Evolutionary conservation across 2,113 vertebrate genomes (phyloP), one percentile per base, ranked within the genome.

Genomic region (Motacilla tschutschensis): DNA sequence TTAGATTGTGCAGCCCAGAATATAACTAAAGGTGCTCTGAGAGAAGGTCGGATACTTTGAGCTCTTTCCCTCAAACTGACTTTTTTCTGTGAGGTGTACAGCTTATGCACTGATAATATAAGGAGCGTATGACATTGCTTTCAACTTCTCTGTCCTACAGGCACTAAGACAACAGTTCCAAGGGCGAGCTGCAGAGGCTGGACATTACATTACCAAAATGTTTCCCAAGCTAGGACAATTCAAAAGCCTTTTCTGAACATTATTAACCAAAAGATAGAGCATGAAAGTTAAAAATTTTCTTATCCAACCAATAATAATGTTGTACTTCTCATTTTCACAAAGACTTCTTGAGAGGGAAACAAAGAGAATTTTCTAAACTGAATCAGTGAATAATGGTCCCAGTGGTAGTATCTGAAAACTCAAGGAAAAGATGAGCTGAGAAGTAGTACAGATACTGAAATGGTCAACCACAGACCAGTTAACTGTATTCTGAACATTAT

Each of bases 11-110:
- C 17, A 75, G 85, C 48, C 53, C 57, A 70, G n/a, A 66, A 59
- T 36, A 26, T 57, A 84, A 90, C 60, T 79, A 35, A n/a, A 85
- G 79, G 43, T 86, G 69, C 63, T 85, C 87, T 29, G 36, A 70
- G 63, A 93, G 89, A 87, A 88, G 83, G 82, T 84, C 63, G 90
- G 80, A 67, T 93, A 79, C 89, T 94, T 94, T 94, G 94, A 93
- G 94, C 88, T 93, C 79, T 83, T 94, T 88, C 63, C 89, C 38
- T 84, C 83, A 84, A 63, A 64, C 74, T 71, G 85, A 84, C 75
- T 51, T 83, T 88, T 92, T 72, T 64, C 76, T 55, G 75, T 17
- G 51, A 96, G 43, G 57, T 72, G 70, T 63, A 70, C 46, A 91
- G 66, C 46, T 41, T 82, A 93, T 92, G 51, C 43, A 69, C 62